Percentiles rank a stretch among this genome's conserved stretches.
phyloP scores from a whole-genome alignment of 2,113 vertebrate species.

The Zeus faber region DNA sequence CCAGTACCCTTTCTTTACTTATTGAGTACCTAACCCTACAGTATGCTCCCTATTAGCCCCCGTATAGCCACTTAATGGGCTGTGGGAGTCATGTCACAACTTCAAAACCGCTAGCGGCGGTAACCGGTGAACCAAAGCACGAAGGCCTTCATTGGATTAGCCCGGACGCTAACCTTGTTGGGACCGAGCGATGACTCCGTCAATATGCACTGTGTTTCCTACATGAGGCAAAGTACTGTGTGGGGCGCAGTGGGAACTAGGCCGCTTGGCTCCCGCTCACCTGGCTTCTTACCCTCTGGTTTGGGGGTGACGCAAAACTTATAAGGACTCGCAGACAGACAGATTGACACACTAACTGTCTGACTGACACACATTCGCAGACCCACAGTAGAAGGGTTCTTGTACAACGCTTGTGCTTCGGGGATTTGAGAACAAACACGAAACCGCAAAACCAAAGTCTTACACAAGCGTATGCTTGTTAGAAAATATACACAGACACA shows the following conservation, averaged over 20 bases:
- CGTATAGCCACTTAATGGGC: slow-evolving; percentile 45
- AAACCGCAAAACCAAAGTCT: slow-evolving; percentile 26
- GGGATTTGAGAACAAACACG: neutral
- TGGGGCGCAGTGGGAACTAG: neutral
- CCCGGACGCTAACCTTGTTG: slow-evolving; percentile 44
- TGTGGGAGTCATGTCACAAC: slow-evolving; percentile 29
- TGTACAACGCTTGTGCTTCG: slow-evolving; percentile 12
- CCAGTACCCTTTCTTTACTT: no score
- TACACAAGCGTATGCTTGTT: slow-evolving; percentile 22
- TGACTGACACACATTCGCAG: slow-evolving; percentile 1
- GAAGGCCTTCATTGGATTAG: slow-evolving; percentile 47
- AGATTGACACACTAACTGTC: neutral
- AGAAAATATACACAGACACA: neutral
- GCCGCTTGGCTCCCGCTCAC: neutral
- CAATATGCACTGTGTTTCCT: slow-evolving; percentile 4
- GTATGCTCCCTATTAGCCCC: slow-evolving; percentile 7
- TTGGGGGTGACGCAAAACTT: slow-evolving; percentile 5
- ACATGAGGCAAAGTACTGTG: neutral
- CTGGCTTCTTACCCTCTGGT: neutral
- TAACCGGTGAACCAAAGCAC: slow-evolving; percentile 33
- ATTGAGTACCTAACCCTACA: no score
- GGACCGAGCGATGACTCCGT: slow-evolving; percentile 23
- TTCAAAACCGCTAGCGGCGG: slow-evolving; percentile 33
- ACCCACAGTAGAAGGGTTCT: slow-evolving; percentile 5
- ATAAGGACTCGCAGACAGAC: neutral